Evolutionary conservation across 2,888 invertebrate species (phyloP), one percentile per base, ranked within the genome.

Genomic region (Eurytoma adleriae): DNA sequence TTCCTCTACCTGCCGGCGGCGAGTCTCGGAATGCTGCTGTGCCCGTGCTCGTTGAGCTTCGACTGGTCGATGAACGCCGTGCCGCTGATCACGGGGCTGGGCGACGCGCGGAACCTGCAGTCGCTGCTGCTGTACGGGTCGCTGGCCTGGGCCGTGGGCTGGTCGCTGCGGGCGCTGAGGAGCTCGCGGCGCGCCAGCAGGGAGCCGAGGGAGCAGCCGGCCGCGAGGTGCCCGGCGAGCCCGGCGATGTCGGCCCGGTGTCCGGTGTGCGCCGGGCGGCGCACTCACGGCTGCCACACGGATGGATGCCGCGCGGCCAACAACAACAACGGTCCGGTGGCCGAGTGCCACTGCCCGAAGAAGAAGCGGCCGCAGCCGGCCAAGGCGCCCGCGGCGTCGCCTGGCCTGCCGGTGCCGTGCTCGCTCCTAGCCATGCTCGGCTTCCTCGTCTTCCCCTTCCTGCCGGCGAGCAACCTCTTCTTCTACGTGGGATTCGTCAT

Each of bases 61-160:
- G 99, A 99, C 91, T 99, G 99, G 99, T 98, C 98, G 40, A 99
- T 99, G 99, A 98, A 98, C 86, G 96, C 99, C 1, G 95, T 99
- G 87, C 97, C 98, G 12, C 93, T 96, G 82, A 94, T 99, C 85
- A 94, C 94, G 68, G 93, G 94, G 48, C 85, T 96, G 20, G 92
- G 94, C 86, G 99, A 99, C 91, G 92, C 93, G 5, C 93, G 99
- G 83, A 97, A 97, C 91, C 89, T 96, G 77, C 92, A 94, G 82
- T 94, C 96, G 3, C 88, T 95, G 27, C 91, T 94, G 81, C 95
- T 98, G 89, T 99, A 98, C 91, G 91, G 92, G 4, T 88, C 92
- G 1, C 87, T 89, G 20, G 85, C 85, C 14, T 86, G 82, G 13
- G 88, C 87, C 16, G 83, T 85, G 2, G 78, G 88, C 13, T 90